These are phyloP conservation scores for Falco biarmicus DNA, from an alignment of 2,797 vertebrate genomes.

Conservation along the genomic window DNA sequence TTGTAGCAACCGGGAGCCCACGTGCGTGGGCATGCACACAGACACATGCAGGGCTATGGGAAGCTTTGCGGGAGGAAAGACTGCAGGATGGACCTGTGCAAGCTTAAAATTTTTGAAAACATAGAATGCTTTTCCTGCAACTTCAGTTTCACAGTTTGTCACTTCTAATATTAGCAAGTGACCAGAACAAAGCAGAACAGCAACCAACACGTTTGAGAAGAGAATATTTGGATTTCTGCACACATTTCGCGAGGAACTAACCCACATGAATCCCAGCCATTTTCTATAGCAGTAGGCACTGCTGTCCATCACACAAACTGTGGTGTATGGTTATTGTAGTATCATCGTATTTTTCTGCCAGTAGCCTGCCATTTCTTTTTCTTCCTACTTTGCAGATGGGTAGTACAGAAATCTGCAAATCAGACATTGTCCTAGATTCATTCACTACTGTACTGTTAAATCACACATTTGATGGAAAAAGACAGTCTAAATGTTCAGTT, in stretches of 20 bases:
- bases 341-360: conserved; percentile 11
- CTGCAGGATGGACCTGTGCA: not conserved
- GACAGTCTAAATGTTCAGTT: conserved; percentile 27
- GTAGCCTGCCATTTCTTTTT: conserved; percentile 36
- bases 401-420: conserved; percentile 35
- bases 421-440: conserved; percentile 45
- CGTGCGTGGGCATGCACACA: not conserved
- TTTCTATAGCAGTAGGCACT: conserved; percentile 10
- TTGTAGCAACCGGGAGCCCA: not conserved
- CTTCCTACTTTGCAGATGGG: not conserved
- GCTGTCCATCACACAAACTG: conserved; percentile 19
- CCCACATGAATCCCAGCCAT: not conserved
- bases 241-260: not conserved
- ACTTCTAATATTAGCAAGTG: conserved; percentile 20
- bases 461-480: conserved; percentile 50
- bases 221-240: not conserved
- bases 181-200: conserved; percentile 23
- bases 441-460: conserved; percentile 38
- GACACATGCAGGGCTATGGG: not conserved
- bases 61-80: not conserved
- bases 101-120: not conserved
- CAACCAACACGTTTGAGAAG: not conserved
- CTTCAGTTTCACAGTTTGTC: conserved; percentile 11
- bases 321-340: conserved; percentile 5
- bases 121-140: not conserved